phyloP scores from a whole-genome alignment of 2,888 invertebrate species.

The Ramazzottius varieornatus region DNA sequence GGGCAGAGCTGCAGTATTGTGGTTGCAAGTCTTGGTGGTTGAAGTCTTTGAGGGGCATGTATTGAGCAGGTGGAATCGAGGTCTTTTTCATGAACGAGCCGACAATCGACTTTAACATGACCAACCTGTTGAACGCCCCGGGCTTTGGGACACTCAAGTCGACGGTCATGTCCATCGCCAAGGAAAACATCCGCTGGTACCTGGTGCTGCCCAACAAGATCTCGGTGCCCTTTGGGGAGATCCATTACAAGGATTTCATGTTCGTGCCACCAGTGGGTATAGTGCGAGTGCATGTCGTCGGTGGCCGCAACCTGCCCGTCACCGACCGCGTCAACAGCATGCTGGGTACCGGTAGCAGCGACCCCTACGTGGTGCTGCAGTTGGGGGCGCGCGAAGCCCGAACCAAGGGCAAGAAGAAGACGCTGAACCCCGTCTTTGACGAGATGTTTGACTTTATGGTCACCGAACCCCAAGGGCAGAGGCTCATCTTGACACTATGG shows the following conservation, averaged over 20 bases:
- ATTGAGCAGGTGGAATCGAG: conserved; percentile 28
- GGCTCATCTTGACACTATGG: not conserved
- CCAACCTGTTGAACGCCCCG: conserved; percentile 27
- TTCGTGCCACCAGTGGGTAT: conserved; percentile 18
- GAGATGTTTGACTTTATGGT: conserved; percentile 24
- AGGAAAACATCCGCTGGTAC: conserved; percentile 22
- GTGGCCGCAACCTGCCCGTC: conserved; percentile 24
- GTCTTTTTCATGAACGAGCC: conserved; percentile 28
- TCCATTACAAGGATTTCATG: conserved; percentile 12
- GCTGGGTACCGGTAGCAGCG: conserved; percentile 24
- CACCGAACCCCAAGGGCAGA: not conserved
- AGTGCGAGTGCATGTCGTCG: conserved; percentile 23
- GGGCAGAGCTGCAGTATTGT: too few species aligned
- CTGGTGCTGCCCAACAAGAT: conserved; percentile 28
- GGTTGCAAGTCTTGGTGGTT: too few species aligned
- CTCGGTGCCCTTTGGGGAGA: conserved; percentile 23
- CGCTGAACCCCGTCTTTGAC: conserved; percentile 26
- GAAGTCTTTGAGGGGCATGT: too few species aligned
- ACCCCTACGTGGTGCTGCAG: conserved; percentile 26
- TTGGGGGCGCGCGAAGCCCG: conserved; percentile 26
- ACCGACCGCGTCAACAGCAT: conserved; percentile 25
- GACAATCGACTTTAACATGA: conserved; percentile 27
- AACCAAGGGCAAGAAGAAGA: conserved; percentile 24
- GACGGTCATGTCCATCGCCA: conserved; percentile 19
- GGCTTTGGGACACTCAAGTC: conserved; percentile 25